Evolutionary conservation across 2,113 vertebrate species (phyloP).

Genomic region (Odontophorus gujanensis): DNA sequence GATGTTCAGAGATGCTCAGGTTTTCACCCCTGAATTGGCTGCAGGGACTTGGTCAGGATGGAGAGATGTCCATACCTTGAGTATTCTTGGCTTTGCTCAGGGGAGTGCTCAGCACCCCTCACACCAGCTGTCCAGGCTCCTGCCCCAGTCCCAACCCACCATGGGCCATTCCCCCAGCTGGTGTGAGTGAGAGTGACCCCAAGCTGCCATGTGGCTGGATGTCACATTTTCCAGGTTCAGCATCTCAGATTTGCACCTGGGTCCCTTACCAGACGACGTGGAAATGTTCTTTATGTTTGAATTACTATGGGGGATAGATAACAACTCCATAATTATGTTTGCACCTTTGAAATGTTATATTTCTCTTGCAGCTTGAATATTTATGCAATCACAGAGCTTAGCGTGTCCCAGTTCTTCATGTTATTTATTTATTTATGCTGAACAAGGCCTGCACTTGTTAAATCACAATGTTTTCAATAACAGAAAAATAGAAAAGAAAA

Average conservation of each 20-base stretch:
- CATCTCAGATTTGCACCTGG: accelerated
- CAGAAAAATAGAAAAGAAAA: not conserved
- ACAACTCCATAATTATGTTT: slow-evolving; percentile 28
- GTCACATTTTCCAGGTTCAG: not conserved
- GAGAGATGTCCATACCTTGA: not conserved
- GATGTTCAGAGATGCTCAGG: not conserved
- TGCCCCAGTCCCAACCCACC: not conserved
- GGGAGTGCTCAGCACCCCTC: not conserved
- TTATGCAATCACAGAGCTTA: slow-evolving; percentile 53
- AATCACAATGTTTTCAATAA: slow-evolving; percentile 34
- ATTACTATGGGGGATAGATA: slow-evolving; percentile 24
- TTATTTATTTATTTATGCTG: slow-evolving; percentile 66
- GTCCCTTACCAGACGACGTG: not conserved
- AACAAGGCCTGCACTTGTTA: slow-evolving; percentile 5
- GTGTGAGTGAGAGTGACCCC: not conserved
- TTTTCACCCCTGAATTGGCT: not conserved
- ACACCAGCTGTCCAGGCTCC: not conserved
- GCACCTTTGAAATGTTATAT: slow-evolving; percentile 38
- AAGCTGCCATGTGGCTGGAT: not conserved
- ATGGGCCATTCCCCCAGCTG: not conserved
- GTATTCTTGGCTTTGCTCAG: not conserved
- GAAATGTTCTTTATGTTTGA: not conserved
- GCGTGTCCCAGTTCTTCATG: slow-evolving; percentile 19
- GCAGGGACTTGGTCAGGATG: not conserved
- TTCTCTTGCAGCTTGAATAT: slow-evolving; percentile 54